Base-by-base conservation (phyloP, 1,140 invertebrate genomes). In the Lutraria rhynchaena region DNA sequence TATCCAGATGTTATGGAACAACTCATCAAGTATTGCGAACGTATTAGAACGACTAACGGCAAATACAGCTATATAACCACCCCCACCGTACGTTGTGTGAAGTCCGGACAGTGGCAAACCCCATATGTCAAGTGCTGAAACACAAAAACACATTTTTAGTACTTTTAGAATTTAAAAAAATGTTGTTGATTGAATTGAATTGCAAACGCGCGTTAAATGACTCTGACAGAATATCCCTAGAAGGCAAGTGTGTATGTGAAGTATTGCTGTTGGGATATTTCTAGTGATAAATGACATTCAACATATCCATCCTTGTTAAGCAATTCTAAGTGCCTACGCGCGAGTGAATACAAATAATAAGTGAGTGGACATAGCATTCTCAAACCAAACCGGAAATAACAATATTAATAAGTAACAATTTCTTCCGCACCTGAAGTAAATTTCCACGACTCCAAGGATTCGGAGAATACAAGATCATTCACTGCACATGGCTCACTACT, bases 1-100 rank as follows among this genome's bases (percentile, higher is more conserved):
- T 17, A 94, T 90, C 94, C 94, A 94, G 29, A 60, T 80, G 41
- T 85, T 74, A 7, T 82, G 74, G 37, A 91, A 69, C 11, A 94
- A 82, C 49, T 89, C 83, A 11, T 90, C 74, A 3, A 94, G 33
- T 3, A 85, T 84, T 0, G 60, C 2, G 13, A 60, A 57, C 1
- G 85, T 61, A 41, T 75, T 69, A 17, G 37, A 31, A 33, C 37
- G 55, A 46, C 63, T 74, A 19, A 82, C 75, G 41, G 81, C 71
- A 41, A 88, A 63, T 31, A 71, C 71, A 11, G 70, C 58, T 2
- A 88, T 86, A 53, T 87, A 88, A 33, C 87, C 87, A 3, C 87
- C 86, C 0, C 86, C 86, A n/a, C 82, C 77, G 49, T 88, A 88
- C 27, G 75, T 82, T 15, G 81, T 83, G 33, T 82, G 82, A 3